Evolutionary conservation across 2,113 vertebrate genomes (phyloP), one percentile per base, ranked within the genome.

Genomic region (Tretioscincus oriximinensis): DNA sequence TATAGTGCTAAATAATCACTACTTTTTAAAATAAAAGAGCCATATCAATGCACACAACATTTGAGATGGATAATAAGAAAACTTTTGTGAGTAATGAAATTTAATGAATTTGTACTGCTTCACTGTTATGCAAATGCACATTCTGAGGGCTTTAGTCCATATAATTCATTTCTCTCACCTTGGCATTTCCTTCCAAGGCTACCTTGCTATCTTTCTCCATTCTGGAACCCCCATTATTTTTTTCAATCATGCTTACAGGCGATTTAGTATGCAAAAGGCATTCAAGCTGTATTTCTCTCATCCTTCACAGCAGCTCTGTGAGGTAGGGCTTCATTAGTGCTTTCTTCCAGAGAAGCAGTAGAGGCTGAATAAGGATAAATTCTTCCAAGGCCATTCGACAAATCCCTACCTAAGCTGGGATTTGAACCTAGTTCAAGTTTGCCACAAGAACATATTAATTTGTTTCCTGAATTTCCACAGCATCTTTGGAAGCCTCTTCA

Each of bases 371-470:
- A 41, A 41, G 60, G 47, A 16, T 21, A 76, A 65, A 76, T 58
- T 35, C 21, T 78, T 78, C 77, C 77, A 78, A 54, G 65, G 77
- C 28, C 29, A 35, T 14, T 69, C 49, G 12, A 29, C 65, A 69
- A 69, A 78, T 78, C 65, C 12, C 65, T 41, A 7, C 12, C 65
- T 78, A 78, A 78, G 28, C 66, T 58, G 77, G 65, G 29, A 78
- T 78, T 78, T 69, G 77, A 69, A 69, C 49, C 51, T 78, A 41
- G 66, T 58, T 78, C 77, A 78, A 54, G 29, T 78, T 41, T 69
- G 49, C 49, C 76, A 67, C 22, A 31, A 68, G 65, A 68, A 78
- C 49, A 41, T 49, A 35, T 68, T 78, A 58, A 58, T 22, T 68
- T 14, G 4, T 58, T 41, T 58, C 24, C 49, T 68, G 77, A 49